These are phyloP conservation scores for Drosophila yakuba DNA, from an alignment of 1,140 invertebrate genomes.

Conservation along the genomic window DNA sequence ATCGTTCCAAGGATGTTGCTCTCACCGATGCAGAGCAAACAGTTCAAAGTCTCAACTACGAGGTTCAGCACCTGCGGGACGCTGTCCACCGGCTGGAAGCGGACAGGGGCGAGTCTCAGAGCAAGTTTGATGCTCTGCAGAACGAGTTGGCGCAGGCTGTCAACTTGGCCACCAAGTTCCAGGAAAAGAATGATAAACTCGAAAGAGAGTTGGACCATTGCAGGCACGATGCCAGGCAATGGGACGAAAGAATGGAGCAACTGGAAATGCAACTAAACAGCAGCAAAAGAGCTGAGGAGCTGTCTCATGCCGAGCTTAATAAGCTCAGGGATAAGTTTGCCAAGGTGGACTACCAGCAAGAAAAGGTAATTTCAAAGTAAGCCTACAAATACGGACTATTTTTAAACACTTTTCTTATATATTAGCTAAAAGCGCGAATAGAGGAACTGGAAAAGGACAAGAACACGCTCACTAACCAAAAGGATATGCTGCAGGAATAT, in stretches of 20 bases:
- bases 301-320: constrained; percentile 66
- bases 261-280: constrained; percentile 71
- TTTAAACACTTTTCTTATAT: not conserved
- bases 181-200: constrained; percentile 74
- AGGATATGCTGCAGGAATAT: constrained; percentile 79
- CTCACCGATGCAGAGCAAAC: constrained; percentile 88
- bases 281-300: constrained; percentile 64
- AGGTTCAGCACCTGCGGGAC: constrained; percentile 64
- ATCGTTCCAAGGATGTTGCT: constrained; percentile 89
- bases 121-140: constrained; percentile 62
- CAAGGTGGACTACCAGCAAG: constrained; percentile 73
- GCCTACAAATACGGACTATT: too few relatives aligned
- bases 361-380: constrained; percentile 51
- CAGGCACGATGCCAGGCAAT: constrained; percentile 34
- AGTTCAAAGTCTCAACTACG: constrained; percentile 54
- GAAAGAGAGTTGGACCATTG: constrained; percentile 60
- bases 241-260: constrained; percentile 61
- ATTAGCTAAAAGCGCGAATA: constrained; percentile 56
- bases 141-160: constrained; percentile 76
- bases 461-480: constrained; percentile 60
- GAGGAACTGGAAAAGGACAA: constrained; percentile 74
- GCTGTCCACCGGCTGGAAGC: constrained; percentile 53
- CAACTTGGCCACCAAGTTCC: constrained; percentile 71
- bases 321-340: constrained; percentile 74
- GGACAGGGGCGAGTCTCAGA: constrained; percentile 61